Conservation (phyloP, 2,888 invertebrate species). For the Tolmerus cingulatus region DNA sequence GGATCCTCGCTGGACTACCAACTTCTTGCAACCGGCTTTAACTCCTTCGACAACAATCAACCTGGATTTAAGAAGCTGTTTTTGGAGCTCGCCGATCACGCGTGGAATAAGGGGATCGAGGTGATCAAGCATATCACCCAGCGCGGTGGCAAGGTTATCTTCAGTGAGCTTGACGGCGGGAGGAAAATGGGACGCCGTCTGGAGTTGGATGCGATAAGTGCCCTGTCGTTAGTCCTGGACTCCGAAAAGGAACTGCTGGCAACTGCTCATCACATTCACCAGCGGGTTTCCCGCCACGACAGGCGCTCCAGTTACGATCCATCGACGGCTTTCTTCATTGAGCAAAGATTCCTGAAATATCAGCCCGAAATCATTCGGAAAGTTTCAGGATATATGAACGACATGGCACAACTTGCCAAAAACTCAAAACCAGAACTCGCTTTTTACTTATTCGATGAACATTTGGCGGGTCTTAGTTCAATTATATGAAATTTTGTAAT, state of each 20-base stretch:
- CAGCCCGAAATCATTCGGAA: conserved; percentile 74
- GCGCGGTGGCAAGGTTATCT: conserved; percentile 73
- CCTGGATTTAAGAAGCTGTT: conserved; percentile 79
- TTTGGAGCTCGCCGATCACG: conserved; percentile 75
- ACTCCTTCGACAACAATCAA: conserved; percentile 78
- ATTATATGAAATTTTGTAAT: not conserved
- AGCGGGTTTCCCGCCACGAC: conserved; percentile 65
- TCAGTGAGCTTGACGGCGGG: conserved; percentile 55
- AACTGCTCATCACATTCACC: conserved; percentile 74
- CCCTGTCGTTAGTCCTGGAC: conserved; percentile 78
- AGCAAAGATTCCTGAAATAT: conserved; percentile 77
- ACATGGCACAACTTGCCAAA: conserved; percentile 73
- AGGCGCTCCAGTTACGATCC: conserved; percentile 68
- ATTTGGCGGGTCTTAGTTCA: conserved; percentile 54
- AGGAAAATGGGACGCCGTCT: conserved; percentile 48
- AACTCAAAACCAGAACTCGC: conserved; percentile 71
- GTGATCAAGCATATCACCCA: conserved; percentile 78
- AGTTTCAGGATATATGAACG: conserved; percentile 76
- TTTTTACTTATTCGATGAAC: conserved; percentile 79
- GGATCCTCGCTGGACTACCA: conserved; percentile 79
- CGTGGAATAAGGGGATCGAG: conserved; percentile 77
- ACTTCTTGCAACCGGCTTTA: conserved; percentile 77
- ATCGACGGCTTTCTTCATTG: conserved; percentile 77
- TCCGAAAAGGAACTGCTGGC: conserved; percentile 76
- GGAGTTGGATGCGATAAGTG: conserved; percentile 71